Conservation (phyloP, 2,888 invertebrate species). For the Acholoe squamosa region DNA sequence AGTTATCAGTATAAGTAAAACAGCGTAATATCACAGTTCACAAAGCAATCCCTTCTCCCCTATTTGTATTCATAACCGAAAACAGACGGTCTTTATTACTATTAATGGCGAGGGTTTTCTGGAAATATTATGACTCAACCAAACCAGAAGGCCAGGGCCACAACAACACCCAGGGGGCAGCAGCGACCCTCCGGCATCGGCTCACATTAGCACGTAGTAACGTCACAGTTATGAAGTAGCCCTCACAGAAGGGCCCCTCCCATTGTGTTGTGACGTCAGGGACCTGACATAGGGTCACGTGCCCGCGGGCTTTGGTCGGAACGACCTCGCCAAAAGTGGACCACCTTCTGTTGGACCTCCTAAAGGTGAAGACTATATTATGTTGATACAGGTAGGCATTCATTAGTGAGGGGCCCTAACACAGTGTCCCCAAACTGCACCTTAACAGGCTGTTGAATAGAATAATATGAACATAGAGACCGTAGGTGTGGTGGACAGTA, state of each 20-base stretch:
- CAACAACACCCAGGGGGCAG: not conserved
- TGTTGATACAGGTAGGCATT: too few relatives aligned
- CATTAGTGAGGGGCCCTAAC: too few relatives aligned
- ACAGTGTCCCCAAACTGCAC: too few relatives aligned
- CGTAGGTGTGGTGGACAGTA: too few relatives aligned
- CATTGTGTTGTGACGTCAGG: slow-evolving; percentile 30
- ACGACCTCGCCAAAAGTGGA: not conserved
- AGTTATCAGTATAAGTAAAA: too few relatives aligned
- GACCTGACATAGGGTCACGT: slow-evolving; percentile 1
- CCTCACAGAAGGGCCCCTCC: not conserved
- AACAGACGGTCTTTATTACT: too few relatives aligned
- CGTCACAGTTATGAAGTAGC: not conserved
- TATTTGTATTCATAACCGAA: too few relatives aligned
- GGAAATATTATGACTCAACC: slow-evolving; percentile 13
- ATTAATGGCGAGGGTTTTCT: not conserved
- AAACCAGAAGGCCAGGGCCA: not conserved
- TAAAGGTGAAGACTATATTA: too few relatives aligned
- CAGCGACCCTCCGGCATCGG: slow-evolving; percentile 8
- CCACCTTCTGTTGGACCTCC: not conserved
- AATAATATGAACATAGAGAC: too few relatives aligned
- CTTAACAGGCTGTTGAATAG: too few relatives aligned
- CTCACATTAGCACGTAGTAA: not conserved
- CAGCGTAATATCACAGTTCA: too few relatives aligned
- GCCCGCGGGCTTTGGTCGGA: not conserved
- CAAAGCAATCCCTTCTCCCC: too few relatives aligned